Percentiles rank a stretch among this genome's conserved stretches.
Conservation (phyloP, 2,888 invertebrate species). For the Podabrus alpinus region DNA sequence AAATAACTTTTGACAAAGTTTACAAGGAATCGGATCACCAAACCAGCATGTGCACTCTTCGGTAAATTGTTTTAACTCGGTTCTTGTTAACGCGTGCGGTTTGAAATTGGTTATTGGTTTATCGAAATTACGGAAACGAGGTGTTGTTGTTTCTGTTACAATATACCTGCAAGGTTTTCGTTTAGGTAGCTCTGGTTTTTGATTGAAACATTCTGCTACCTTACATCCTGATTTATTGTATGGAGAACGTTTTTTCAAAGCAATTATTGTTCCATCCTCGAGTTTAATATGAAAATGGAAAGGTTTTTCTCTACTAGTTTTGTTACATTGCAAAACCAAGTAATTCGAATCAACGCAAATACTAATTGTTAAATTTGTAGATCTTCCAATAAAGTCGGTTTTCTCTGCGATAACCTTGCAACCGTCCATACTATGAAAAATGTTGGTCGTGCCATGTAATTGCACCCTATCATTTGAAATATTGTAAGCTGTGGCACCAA, state of each 20-base stretch:
- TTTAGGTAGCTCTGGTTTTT: neutral
- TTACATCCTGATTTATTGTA: neutral
- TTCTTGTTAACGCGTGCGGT: too few relatives aligned
- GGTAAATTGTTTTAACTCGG: too few relatives aligned
- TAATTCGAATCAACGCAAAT: neutral
- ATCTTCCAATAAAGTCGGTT: constrained; percentile 3
- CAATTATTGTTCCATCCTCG: neutral
- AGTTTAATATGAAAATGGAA: neutral
- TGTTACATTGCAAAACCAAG: neutral
- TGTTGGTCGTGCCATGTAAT: constrained; percentile 12
- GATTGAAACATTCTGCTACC: neutral
- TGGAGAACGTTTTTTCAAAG: neutral
- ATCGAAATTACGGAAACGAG: too few relatives aligned
- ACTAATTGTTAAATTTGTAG: constrained; percentile 1
- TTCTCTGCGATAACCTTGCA: constrained; percentile 8
- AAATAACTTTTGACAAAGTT: too few relatives aligned
- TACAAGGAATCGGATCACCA: too few relatives aligned
- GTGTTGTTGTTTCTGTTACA: neutral
- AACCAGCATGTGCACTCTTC: too few relatives aligned
- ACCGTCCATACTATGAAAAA: constrained; percentile 9
- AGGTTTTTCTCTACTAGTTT: neutral
- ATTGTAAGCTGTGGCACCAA: constrained; percentile 9
- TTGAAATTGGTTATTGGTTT: neutral
- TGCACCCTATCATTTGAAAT: neutral
- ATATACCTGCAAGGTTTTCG: neutral